Conservation (phyloP, 2,113 vertebrate genomes). For the Thamnaconus septentrionalis region DNA sequence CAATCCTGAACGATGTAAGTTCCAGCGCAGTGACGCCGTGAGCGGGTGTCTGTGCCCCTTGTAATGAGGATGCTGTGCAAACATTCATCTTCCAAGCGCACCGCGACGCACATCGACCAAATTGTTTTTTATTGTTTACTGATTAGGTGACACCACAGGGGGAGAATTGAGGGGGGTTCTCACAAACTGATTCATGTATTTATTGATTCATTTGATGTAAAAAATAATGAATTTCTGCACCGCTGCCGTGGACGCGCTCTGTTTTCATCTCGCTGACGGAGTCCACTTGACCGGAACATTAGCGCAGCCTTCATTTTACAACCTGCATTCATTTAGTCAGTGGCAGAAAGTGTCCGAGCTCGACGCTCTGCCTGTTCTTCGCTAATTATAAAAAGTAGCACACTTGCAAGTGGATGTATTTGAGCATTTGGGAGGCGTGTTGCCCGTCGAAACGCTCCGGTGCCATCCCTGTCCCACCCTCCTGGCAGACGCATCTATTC, state of each 20-base stretch:
- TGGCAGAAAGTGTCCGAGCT: constrained; percentile 40
- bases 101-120: constrained; percentile 10
- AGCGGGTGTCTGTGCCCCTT: constrained; percentile 3
- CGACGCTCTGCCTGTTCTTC: constrained; percentile 29
- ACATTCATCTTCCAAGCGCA: constrained; percentile 7
- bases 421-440: constrained; percentile 53
- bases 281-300: constrained; percentile 33
- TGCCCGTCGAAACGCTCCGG: constrained; percentile 51
- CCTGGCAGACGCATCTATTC: constrained; percentile 69
- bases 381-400: constrained; percentile 43
- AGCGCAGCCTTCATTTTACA: constrained; percentile 47
- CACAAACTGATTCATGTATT: constrained; percentile 15
- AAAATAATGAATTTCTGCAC: constrained; percentile 20
- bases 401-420: constrained; percentile 24
- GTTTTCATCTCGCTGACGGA: constrained; percentile 36
- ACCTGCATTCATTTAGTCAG: constrained; percentile 40
- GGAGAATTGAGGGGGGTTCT: constrained; percentile 5
- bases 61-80: constrained; percentile 7
- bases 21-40: constrained; percentile 2
- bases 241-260: background rate
- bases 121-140: constrained; percentile 12
- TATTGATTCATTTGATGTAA: constrained; percentile 22
- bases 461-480: constrained; percentile 50
- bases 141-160: constrained; percentile 28
- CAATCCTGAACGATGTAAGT: constrained; percentile 89